phyloP scores from a whole-genome alignment of 2,113 vertebrate genomes.

The Smithornis capensis region DNA sequence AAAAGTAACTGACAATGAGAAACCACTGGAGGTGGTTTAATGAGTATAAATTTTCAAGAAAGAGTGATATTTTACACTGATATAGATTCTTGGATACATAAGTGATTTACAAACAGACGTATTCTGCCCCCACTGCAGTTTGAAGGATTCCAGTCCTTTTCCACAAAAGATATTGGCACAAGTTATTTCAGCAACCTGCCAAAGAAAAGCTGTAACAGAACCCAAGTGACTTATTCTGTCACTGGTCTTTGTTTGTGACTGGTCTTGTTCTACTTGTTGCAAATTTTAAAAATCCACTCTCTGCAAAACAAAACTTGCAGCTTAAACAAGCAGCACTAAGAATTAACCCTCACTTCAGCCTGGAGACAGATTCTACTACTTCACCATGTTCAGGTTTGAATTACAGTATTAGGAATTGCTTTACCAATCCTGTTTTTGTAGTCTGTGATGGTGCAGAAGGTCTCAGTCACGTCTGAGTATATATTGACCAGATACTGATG shows the following conservation, averaged over 20 bases:
- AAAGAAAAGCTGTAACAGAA: not conserved
- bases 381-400: not conserved
- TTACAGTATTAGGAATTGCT: not conserved
- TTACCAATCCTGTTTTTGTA: not conserved
- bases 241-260: not conserved
- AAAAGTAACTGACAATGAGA: constrained; percentile 54
- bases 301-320: not conserved
- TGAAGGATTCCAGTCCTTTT: constrained; percentile 19
- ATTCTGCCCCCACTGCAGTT: not conserved
- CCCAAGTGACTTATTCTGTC: not conserved
- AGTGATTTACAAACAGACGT: not conserved
- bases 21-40: constrained; percentile 35
- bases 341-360: not conserved
- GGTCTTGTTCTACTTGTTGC: not conserved
- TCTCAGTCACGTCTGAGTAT: constrained; percentile 68
- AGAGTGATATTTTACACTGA: constrained; percentile 4
- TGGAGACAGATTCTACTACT: not conserved
- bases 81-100: not conserved
- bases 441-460: not conserved
- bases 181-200: constrained; percentile 10
- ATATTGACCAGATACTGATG: constrained; percentile 93
- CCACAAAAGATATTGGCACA: not conserved
- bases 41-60: constrained; percentile 17
- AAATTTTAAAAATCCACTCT: not conserved
- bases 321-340: not conserved